phyloP scores from a whole-genome alignment of 2,888 invertebrate species.

The Catocala sponsa region DNA sequence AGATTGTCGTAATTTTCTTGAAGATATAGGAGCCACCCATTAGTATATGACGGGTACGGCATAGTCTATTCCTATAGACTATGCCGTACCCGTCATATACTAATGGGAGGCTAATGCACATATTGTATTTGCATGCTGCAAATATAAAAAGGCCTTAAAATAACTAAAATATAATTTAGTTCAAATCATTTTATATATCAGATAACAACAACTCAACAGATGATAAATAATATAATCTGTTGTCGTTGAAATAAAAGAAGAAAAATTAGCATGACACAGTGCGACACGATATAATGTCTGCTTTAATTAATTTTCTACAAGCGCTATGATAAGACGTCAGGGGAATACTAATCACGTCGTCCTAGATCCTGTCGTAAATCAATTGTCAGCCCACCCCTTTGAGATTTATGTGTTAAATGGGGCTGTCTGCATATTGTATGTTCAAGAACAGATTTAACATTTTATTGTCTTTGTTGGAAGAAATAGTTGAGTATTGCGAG shows the following conservation, averaged over 20 bases:
- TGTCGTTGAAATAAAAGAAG: background rate
- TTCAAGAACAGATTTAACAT: background rate
- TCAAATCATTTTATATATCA: too few species aligned
- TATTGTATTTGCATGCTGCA: too few species aligned
- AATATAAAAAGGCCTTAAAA: too few species aligned
- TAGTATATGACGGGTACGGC: too few species aligned
- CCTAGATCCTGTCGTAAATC: constrained; percentile 38
- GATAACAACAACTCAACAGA: background rate
- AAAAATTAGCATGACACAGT: background rate
- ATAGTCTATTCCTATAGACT: too few species aligned
- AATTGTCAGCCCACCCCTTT: constrained; percentile 20
- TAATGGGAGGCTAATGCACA: too few species aligned
- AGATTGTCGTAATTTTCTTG: too few species aligned
- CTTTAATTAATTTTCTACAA: constrained; percentile 27
- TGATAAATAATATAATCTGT: background rate
- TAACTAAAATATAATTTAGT: too few species aligned
- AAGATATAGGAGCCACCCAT: too few species aligned
- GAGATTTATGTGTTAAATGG: constrained; percentile 16
- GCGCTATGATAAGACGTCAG: constrained; percentile 22
- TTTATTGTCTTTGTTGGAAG: too few species aligned
- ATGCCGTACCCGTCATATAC: too few species aligned
- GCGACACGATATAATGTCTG: background rate
- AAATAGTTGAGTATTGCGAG: too few species aligned
- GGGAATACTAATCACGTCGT: constrained; percentile 42
- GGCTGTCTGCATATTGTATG: constrained; percentile 2